A percentile compares a stretch with the other conserved stretches of the same genome.
Evolutionary conservation across 2,888 invertebrate species (phyloP).

Genomic region (Dusona sp.): DNA sequence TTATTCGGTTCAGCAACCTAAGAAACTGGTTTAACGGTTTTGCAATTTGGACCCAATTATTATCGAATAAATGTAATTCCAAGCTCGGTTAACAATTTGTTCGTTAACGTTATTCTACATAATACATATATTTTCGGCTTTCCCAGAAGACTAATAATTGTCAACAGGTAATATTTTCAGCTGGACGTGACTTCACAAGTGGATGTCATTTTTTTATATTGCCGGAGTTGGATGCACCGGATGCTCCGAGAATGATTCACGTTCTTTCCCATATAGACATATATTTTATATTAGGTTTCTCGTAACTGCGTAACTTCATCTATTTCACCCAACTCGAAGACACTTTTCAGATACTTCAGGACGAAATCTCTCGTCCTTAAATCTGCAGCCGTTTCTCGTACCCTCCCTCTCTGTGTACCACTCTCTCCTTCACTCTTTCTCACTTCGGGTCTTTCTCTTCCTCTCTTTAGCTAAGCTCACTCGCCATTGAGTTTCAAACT

Average conservation of each 20-base stretch:
- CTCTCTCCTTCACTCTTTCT: neutral
- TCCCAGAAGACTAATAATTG: neutral
- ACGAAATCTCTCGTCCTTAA: slow-evolving; percentile 61
- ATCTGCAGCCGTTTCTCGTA: slow-evolving; percentile 27
- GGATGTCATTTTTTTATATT: slow-evolving; percentile 6
- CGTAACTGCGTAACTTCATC: slow-evolving; percentile 60
- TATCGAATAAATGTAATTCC: neutral
- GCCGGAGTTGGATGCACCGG: slow-evolving; percentile 9
- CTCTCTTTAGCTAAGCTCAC: slow-evolving; percentile 31
- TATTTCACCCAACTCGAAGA: slow-evolving; percentile 60
- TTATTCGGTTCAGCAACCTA: neutral
- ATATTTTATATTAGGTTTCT: slow-evolving; percentile 46
- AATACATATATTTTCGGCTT: neutral
- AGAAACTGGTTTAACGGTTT: neutral
- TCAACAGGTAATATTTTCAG: neutral
- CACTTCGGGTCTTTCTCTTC: slow-evolving; percentile 1
- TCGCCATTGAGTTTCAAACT: slow-evolving; percentile 59
- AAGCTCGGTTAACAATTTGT: neutral
- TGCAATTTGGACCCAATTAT: neutral
- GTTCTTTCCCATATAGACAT: slow-evolving; percentile 32
- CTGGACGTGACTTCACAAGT: neutral
- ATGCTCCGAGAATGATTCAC: slow-evolving; percentile 29
- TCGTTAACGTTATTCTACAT: neutral
- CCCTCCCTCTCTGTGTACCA: neutral
- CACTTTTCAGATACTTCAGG: slow-evolving; percentile 66